These are phyloP conservation scores for Sorex fumeus DNA, from an alignment of 2,113 vertebrate genomes.

Conservation along the genomic window DNA sequence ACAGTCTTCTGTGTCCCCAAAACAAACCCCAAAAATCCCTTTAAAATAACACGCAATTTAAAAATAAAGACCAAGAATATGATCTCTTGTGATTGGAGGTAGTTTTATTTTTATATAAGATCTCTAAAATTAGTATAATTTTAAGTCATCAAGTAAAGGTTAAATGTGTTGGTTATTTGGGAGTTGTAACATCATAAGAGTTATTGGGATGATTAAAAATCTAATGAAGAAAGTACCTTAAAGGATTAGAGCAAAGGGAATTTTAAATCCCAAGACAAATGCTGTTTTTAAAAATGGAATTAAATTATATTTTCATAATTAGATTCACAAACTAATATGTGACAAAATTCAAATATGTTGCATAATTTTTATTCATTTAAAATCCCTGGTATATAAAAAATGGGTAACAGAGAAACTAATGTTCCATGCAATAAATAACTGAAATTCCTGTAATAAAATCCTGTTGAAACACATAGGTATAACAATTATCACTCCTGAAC, in stretches of 20 bases:
- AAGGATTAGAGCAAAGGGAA: conserved; percentile 22
- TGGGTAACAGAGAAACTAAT: neutral
- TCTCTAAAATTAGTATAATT: conserved; percentile 44
- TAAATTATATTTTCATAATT: conserved; percentile 57
- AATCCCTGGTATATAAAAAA: neutral
- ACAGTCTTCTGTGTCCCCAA: too few relatives aligned
- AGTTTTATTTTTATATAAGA: conserved; percentile 60
- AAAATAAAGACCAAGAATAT: conserved; percentile 59
- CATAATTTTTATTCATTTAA: conserved; percentile 42
- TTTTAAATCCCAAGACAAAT: conserved; percentile 50
- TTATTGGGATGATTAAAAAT: conserved; percentile 48
- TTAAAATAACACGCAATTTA: neutral
- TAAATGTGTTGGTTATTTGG: conserved; percentile 33
- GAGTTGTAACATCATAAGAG: conserved; percentile 21
- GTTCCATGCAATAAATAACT: neutral
- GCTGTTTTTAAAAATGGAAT: conserved; percentile 50
- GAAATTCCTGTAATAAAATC: neutral
- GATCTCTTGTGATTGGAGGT: conserved; percentile 52
- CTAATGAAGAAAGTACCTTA: neutral
- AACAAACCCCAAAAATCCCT: too few relatives aligned
- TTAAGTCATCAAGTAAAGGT: conserved; percentile 67
- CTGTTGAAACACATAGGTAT: conserved; percentile 26
- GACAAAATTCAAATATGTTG: conserved; percentile 36
- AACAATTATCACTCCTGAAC: conserved; percentile 30
- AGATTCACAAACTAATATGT: conserved; percentile 46